Base-by-base conservation (phyloP, 2,797 vertebrate genomes). In the Poecilia gillii region DNA sequence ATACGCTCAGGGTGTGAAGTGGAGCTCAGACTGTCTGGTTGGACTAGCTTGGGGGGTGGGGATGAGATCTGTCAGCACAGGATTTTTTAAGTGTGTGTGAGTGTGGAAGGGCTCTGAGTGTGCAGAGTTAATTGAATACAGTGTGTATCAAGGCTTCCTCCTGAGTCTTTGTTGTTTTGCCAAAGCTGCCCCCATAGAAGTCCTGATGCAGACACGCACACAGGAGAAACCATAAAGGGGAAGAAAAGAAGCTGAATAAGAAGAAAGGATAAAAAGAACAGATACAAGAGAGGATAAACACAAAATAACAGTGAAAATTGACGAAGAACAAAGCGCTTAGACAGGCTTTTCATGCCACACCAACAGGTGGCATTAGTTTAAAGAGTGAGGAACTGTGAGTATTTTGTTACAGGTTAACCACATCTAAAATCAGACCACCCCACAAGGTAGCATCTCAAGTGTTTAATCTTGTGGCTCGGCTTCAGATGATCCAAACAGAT, bases 121-220 rank as follows among this genome's bases (percentile, higher is more conserved):
- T 84, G 85, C 82, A 25, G 75, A 89, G 85, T 93, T 95, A 94
- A 95, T 95, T 94, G 91, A 95, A 94, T 91, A 80, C 94, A 94
- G 91, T 93, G 93, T 91, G 91, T 90, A 84, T 92, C 85, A 79
- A 88, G 88, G 86, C 86, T 87, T 87, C 75, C 74, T 94, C 89
- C 90, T 57, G 59, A 77, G 66, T 90, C 95, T 95, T 95, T 95
- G 93, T 94, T 93, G 94, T 90, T 77, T 73, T 92, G 92, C 95
- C 95, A 95, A 78, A 74, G 66, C 84, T 93, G 87, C 89, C 91
- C 90, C 78, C 88, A 92, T 89, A 91, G 88, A 93, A 92, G 89
- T 85, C 87, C 90, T 81, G 86, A 91, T 77, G 68, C 87, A 89
- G 78, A 90, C 89, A 64, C 18, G 31, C 77, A 66, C 76, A 75